Conservation (phyloP, 2,113 vertebrate genomes). For the Clupea harengus region DNA sequence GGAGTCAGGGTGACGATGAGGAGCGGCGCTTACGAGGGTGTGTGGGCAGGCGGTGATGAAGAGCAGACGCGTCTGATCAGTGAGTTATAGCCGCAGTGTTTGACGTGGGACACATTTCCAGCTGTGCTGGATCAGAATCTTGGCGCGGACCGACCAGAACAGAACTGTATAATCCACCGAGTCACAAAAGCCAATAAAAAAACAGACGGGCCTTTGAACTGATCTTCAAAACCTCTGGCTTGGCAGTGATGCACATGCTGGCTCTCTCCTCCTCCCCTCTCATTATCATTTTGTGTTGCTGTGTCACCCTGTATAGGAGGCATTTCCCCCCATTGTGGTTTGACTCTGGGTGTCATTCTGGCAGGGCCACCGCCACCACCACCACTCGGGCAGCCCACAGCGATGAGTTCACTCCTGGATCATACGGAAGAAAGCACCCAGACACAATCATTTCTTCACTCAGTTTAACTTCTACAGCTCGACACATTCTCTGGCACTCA, state of each 20-base stretch:
- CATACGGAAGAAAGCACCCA: background rate
- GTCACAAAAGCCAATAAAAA: constrained; percentile 6
- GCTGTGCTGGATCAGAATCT: constrained; percentile 4
- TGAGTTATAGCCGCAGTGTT: background rate
- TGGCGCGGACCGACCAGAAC: constrained; percentile 2
- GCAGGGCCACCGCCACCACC: background rate
- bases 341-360: background rate
- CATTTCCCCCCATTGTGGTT: constrained; percentile 4
- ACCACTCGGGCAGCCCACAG: background rate
- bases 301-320: background rate
- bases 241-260: background rate
- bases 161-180: constrained; percentile 14
- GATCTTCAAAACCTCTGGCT: constrained; percentile 15
- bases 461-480: too few relatives aligned
- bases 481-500: background rate
- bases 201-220: constrained; percentile 16
- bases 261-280: background rate
- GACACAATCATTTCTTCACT: background rate
- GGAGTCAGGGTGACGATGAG: background rate
- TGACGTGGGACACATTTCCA: background rate
- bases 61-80: background rate
- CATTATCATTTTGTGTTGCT: background rate
- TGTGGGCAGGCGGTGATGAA: background rate
- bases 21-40: too few relatives aligned
- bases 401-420: background rate